phyloP scores from a whole-genome alignment of 2,797 vertebrate species.

The Benthosema pterotum region DNA sequence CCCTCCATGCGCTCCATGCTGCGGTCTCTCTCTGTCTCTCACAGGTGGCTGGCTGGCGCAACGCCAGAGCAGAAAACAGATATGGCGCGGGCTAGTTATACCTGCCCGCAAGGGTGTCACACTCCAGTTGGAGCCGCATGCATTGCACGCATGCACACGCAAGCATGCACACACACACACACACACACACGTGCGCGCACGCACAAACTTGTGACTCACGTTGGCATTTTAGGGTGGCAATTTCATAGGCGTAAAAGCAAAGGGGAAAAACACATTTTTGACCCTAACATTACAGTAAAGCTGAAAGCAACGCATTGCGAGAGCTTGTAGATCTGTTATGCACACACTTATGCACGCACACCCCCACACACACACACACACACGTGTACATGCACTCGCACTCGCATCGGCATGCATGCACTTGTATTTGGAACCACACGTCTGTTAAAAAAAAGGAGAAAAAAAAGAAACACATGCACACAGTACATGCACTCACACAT shows the following conservation, averaged over 20 bases:
- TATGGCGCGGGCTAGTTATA: constrained; percentile 66
- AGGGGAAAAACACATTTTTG: too few relatives aligned
- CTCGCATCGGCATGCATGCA: too few relatives aligned
- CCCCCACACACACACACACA: constrained; percentile 14
- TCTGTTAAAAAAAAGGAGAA: neutral
- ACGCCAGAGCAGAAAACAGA: constrained; percentile 64
- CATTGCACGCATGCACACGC: constrained; percentile 49
- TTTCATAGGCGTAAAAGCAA: too few relatives aligned
- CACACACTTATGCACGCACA: constrained; percentile 54
- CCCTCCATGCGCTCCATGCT: too few relatives aligned
- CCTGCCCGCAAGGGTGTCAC: constrained; percentile 70
- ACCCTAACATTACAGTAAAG: too few relatives aligned
- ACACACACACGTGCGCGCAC: constrained; percentile 51
- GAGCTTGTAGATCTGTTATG: too few relatives aligned
- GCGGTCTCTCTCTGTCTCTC: too few relatives aligned
- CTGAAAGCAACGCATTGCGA: too few relatives aligned
- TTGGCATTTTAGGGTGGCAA: too few relatives aligned
- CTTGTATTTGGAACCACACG: neutral
- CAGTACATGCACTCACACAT: constrained; percentile 9
- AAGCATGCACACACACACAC: constrained; percentile 41
- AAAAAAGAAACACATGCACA: constrained; percentile 22
- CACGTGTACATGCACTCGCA: constrained; percentile 17
- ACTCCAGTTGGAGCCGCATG: constrained; percentile 24
- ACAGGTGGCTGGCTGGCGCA: constrained; percentile 69
- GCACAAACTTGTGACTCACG: neutral